These are phyloP conservation scores for Labrus mixtus DNA, from an alignment of 2,113 vertebrate genomes.

Conservation along the genomic window DNA sequence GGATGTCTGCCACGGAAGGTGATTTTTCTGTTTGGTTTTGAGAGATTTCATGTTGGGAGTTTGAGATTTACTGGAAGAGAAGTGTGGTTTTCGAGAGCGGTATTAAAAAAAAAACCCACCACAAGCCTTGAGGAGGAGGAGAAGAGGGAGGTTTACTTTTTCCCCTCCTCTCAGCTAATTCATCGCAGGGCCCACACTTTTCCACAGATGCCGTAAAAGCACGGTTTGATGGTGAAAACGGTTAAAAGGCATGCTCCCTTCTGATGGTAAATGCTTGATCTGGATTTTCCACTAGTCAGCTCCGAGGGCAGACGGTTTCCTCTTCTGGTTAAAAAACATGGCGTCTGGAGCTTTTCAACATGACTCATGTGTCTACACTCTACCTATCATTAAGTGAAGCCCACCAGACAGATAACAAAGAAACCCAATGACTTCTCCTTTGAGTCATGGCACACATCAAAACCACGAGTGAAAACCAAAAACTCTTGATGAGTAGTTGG, in stretches of 20 bases:
- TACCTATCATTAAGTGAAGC: background rate
- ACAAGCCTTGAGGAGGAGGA: constrained; percentile 40
- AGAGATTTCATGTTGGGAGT: constrained; percentile 44
- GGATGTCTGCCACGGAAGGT: constrained; percentile 25
- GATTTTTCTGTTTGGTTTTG: constrained; percentile 45
- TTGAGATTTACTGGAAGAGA: constrained; percentile 69
- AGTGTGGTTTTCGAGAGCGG: constrained; percentile 57
- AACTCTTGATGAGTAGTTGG: background rate
- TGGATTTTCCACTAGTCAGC: constrained; percentile 79
- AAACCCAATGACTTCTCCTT: background rate
- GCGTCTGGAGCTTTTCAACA: constrained; percentile 53
- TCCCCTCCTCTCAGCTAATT: constrained; percentile 73
- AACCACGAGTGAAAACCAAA: background rate
- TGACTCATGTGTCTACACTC: constrained; percentile 60
- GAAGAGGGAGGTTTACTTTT: constrained; percentile 56
- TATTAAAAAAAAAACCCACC: constrained; percentile 49
- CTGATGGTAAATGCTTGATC: constrained; percentile 52
- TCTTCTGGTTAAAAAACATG: constrained; percentile 56
- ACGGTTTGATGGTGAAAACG: constrained; percentile 58
- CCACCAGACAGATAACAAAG: constrained; percentile 42
- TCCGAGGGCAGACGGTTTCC: constrained; percentile 53
- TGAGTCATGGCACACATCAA: background rate
- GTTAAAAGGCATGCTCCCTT: constrained; percentile 50
- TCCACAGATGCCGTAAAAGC: constrained; percentile 66
- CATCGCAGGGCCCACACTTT: constrained; percentile 72